phyloP scores from a whole-genome alignment of 2,797 vertebrate species.

The Dromococcyx pavoninus region DNA sequence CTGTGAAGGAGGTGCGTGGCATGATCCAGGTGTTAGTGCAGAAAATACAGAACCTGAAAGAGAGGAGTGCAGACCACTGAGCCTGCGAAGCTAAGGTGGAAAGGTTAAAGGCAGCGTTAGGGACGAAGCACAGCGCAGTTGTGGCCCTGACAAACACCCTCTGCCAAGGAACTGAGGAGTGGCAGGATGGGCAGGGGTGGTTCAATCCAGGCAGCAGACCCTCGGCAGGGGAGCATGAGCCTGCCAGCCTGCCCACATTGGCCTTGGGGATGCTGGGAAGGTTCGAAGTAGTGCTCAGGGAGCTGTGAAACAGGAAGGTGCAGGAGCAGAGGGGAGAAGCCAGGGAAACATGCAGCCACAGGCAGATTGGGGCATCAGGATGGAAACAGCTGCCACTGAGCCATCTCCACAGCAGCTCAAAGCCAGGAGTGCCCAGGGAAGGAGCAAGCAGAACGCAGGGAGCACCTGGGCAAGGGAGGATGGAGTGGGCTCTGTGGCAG shows the following conservation, averaged over 20 bases:
- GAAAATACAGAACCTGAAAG: conserved; percentile 32
- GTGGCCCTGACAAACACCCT: accelerated
- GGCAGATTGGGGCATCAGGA: too few species aligned
- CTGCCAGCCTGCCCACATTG: too few species aligned
- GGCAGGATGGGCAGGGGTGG: background rate
- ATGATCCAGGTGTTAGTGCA: background rate
- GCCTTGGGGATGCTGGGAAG: background rate
- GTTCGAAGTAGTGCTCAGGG: background rate
- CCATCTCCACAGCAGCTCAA: too few species aligned
- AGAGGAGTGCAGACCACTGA: background rate
- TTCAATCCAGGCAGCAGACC: background rate
- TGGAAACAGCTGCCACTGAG: too few species aligned
- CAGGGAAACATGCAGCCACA: too few species aligned
- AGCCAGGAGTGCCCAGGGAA: too few species aligned
- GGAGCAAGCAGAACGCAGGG: too few species aligned
- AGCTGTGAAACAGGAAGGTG: background rate
- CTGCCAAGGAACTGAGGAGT: background rate
- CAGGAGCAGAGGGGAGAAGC: too few species aligned
- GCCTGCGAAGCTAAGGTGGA: conserved; percentile 8
- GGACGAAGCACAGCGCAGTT: accelerated
- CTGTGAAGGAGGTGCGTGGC: background rate
- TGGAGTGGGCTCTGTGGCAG: too few species aligned
- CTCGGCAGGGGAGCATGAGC: too few species aligned
- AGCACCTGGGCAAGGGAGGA: too few species aligned
- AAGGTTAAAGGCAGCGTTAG: background rate